Base-by-base conservation (phyloP, 2,113 vertebrate species). In the Chionodraco myersi region DNA sequence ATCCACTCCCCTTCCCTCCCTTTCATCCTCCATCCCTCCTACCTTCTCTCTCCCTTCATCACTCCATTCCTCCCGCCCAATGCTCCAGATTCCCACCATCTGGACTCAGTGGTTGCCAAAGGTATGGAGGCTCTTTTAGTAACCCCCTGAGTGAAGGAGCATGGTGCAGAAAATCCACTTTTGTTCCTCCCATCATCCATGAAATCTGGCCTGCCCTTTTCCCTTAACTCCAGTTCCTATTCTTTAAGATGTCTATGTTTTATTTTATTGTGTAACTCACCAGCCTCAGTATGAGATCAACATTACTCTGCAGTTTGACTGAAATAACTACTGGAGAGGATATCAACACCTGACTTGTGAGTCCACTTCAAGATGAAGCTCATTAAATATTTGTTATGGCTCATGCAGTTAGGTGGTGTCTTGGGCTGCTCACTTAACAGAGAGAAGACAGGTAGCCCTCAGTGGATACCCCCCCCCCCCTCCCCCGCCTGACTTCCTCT, bases 61-160 rank as follows among this genome's bases (percentile, higher is more conserved):
- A 15, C 68, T 82, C 74, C 44, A 4, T 68, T 81, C 65, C 75
- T 87, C 85, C 88, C 72, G 63, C 91, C 84, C 88, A 78, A 21
- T 81, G 91, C 86, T 90, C 92, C 88, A 92, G 88, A 93, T 93
- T 92, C 87, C 72, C 85, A 87, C 93, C 92, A 94, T 94, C 93
- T 94, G 93, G 92, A 86, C 86, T 83, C 79, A 62, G 68, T 69
- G 65, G 78, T 87, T 94, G 92, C 92, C 92, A 94, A 92, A 93
- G 89, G 91, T 93, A 88, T 84, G 72, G 85, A 85, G 82, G 84
- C 88, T 90, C 87, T 84, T 90, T 89, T 79, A 87, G 86, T 81
- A 88, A 80, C 67, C 83, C 88, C 87, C 75, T 23, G 88, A 85
- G 86, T 84, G 76, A 77, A 72, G 21, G 82, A 88, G 84, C 84